Base-by-base conservation (phyloP, 2,888 invertebrate genomes). In the Rhodophaea formosa region DNA sequence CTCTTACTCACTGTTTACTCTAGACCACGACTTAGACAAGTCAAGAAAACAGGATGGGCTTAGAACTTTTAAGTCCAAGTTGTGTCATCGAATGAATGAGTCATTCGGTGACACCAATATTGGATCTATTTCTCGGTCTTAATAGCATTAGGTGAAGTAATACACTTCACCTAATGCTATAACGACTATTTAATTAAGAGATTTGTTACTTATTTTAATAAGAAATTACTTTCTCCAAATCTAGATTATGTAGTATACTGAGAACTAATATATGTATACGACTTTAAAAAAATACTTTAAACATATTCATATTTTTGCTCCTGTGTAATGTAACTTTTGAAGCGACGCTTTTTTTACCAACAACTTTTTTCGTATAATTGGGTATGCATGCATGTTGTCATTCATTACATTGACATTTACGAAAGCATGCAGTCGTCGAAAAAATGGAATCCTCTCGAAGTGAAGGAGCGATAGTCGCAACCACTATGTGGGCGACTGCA, bases 401-500 rank as follows among this genome's bases (percentile, higher is more conserved):
- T 17, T 30, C 32, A 15, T 35, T 12, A 10, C 1, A 3, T 35
- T 35, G 35, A 8, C 17, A 51, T 49, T 49, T 35, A 8, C 51
- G 35, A 35, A 35, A 51, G 12, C 49, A 49, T 14, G 35, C 15
- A 10, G 39, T 14, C 15, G n/a, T 35, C 17, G 39, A 51, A 51
- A 35, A 51, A 51, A 51, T 7, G 5, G 12, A 23, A 12, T 49
- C 56, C 17, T 46, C 45, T 43, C 32, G 16, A 7, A 30, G 15
- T 7, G 10, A 45, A 43, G 58, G 60, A 63, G 62, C 60, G 63
- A 56, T 59, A 65, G 67, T 66, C 67, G 65, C 49, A 29, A 67
- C 67, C 59, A 67, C 64, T 67, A 74, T 74, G 75, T 72, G 72
- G 77, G 72, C 76, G 82, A 82, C 83, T 86, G 89, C 87, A 88